These are phyloP conservation scores for Prolemur simus DNA, from an alignment of 2,113 vertebrate genomes.

Conservation along the genomic window DNA sequence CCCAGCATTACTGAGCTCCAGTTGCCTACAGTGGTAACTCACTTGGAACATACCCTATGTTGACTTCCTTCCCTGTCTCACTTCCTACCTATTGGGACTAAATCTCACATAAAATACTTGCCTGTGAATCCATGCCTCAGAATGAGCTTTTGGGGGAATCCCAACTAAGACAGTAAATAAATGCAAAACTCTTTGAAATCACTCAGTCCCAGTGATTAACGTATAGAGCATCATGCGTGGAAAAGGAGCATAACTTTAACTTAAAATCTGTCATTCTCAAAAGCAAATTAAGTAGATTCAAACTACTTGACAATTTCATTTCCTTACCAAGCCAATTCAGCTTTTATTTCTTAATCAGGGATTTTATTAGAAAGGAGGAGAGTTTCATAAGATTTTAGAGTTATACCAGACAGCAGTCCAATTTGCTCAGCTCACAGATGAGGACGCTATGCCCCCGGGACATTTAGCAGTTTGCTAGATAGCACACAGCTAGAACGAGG, in stretches of 20 bases:
- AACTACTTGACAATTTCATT: slow-evolving; percentile 34
- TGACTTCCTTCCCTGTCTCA: background rate
- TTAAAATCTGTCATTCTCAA: slow-evolving; percentile 38
- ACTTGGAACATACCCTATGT: background rate
- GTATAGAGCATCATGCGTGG: background rate
- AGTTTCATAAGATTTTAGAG: background rate
- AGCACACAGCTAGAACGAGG: background rate
- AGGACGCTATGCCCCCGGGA: background rate
- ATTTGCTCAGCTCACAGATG: slow-evolving; percentile 9
- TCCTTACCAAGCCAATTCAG: slow-evolving; percentile 34
- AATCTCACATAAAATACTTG: background rate
- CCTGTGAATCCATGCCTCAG: background rate
- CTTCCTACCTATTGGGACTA: background rate
- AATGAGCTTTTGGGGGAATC: background rate
- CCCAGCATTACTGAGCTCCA: background rate
- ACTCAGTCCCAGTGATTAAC: background rate
- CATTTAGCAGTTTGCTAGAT: background rate
- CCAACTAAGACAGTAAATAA: background rate
- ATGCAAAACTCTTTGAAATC: background rate
- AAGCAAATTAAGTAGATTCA: slow-evolving; percentile 41
- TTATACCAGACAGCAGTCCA: background rate
- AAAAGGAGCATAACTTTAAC: slow-evolving; percentile 12
- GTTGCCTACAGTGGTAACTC: background rate
- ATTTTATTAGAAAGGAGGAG: slow-evolving; percentile 41
- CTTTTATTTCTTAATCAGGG: slow-evolving; percentile 51